These are phyloP conservation scores for Rhagologus leucostigma DNA, from an alignment of 2,113 vertebrate species.

Conservation along the genomic window DNA sequence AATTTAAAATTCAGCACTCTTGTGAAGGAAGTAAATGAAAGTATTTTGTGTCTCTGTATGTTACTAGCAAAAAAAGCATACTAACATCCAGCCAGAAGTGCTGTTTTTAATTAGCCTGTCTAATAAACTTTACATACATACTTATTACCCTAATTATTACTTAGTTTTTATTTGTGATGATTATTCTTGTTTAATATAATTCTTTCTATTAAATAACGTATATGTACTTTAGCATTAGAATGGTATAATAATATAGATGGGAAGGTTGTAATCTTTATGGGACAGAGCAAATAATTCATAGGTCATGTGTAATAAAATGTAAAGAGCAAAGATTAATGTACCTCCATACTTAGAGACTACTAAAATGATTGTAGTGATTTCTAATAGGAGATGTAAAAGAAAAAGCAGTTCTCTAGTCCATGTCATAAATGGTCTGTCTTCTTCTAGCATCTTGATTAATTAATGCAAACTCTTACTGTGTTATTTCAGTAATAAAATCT, in stretches of 20 bases:
- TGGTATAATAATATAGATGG: neutral
- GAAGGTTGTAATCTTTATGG: neutral
- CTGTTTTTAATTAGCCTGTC: neutral
- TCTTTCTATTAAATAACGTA: neutral
- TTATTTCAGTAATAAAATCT: neutral
- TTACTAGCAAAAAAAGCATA: neutral
- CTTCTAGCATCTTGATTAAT: neutral
- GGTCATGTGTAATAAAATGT: neutral
- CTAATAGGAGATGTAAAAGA: neutral
- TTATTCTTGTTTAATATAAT: neutral
- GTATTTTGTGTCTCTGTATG: neutral
- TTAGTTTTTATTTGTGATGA: conserved; percentile 10
- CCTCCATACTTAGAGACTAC: neutral
- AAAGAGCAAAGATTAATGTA: neutral
- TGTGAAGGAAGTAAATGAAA: neutral
- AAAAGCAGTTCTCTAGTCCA: neutral
- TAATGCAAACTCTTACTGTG: neutral
- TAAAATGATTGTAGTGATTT: neutral
- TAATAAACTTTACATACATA: neutral
- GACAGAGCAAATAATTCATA: neutral
- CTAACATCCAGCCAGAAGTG: neutral
- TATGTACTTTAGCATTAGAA: neutral
- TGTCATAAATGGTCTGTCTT: neutral
- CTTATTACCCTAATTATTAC: neutral
- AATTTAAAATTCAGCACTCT: conserved; percentile 18